phyloP scores from a whole-genome alignment of 2,888 invertebrate species.

The Erynnis tages region DNA sequence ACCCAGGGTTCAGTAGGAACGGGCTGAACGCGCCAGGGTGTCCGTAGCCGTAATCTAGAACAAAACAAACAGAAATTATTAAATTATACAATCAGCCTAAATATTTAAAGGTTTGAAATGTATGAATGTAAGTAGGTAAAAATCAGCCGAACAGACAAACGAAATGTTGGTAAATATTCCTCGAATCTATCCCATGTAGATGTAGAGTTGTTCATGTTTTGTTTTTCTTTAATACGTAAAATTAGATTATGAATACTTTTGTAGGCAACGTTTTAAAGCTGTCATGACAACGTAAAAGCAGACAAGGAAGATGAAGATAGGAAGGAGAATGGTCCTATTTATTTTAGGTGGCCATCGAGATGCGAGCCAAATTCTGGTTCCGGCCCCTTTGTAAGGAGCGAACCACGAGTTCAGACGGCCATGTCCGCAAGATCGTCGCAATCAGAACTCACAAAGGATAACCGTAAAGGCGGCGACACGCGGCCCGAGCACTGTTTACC shows the following conservation, averaged over 20 bases:
- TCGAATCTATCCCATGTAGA: too few species aligned
- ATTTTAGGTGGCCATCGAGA: not conserved
- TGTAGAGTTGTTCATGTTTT: too few species aligned
- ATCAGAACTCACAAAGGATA: constrained; percentile 65
- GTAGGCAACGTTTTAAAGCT: too few species aligned
- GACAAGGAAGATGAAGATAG: too few species aligned
- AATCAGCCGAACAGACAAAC: too few species aligned
- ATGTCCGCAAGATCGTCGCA: constrained; percentile 57
- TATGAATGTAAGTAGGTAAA: too few species aligned
- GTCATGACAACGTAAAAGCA: too few species aligned
- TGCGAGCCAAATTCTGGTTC: not conserved
- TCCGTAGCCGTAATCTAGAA: constrained; percentile 89
- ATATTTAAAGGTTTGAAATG: not conserved
- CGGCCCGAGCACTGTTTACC: constrained; percentile 72
- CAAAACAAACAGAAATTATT: constrained; percentile 43
- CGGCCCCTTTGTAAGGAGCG: constrained; percentile 30
- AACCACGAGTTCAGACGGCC: constrained; percentile 48
- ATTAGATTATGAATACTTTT: too few species aligned
- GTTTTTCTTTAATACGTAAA: too few species aligned
- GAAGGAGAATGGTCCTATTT: not conserved
- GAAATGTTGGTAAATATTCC: too few species aligned
- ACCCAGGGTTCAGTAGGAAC: constrained; percentile 90
- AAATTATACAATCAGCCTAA: not conserved
- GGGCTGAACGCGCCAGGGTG: constrained; percentile 89
- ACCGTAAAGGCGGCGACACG: constrained; percentile 78